phyloP scores from a whole-genome alignment of 2,888 invertebrate genomes.

The Ernsta delagoae region DNA sequence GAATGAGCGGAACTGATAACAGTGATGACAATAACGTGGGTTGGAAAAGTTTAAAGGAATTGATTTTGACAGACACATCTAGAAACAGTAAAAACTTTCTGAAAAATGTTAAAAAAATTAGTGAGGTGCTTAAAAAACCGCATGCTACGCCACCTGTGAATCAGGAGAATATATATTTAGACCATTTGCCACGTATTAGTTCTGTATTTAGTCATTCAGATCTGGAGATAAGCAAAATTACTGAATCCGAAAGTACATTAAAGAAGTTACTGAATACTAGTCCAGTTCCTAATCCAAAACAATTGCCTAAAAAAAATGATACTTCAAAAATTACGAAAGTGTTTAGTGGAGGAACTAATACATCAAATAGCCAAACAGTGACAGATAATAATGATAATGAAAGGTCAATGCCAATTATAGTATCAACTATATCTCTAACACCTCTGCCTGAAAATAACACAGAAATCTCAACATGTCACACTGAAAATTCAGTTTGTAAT shows the following conservation, averaged over 20 bases:
- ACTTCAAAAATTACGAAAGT: slow-evolving; percentile 35
- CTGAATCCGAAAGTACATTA: slow-evolving; percentile 40
- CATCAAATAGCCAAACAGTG: background rate
- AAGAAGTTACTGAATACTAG: slow-evolving; percentile 58
- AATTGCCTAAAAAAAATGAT: slow-evolving; percentile 56
- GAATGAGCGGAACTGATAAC: slow-evolving; percentile 47
- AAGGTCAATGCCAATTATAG: slow-evolving; percentile 62
- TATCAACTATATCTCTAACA: slow-evolving; percentile 64
- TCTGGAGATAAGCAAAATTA: slow-evolving; percentile 20
- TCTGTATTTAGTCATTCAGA: slow-evolving; percentile 19
- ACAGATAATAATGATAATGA: background rate
- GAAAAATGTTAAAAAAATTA: background rate
- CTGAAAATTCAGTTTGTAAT: slow-evolving; percentile 28
- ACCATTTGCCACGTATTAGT: slow-evolving; percentile 44
- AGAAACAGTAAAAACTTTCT: background rate
- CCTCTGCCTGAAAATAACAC: slow-evolving; percentile 19
- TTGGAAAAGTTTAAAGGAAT: slow-evolving; percentile 49
- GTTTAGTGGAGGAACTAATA: slow-evolving; percentile 9
- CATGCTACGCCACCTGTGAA: background rate
- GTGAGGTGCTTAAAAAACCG: background rate
- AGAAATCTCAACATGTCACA: slow-evolving; percentile 1
- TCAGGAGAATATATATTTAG: background rate
- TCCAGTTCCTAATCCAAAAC: slow-evolving; percentile 74
- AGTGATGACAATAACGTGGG: slow-evolving; percentile 46
- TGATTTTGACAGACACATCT: slow-evolving; percentile 5